A percentile compares a stretch with the other conserved stretches of the same genome.
Conservation (phyloP, 1,140 invertebrate genomes). For the Formica selysi region DNA sequence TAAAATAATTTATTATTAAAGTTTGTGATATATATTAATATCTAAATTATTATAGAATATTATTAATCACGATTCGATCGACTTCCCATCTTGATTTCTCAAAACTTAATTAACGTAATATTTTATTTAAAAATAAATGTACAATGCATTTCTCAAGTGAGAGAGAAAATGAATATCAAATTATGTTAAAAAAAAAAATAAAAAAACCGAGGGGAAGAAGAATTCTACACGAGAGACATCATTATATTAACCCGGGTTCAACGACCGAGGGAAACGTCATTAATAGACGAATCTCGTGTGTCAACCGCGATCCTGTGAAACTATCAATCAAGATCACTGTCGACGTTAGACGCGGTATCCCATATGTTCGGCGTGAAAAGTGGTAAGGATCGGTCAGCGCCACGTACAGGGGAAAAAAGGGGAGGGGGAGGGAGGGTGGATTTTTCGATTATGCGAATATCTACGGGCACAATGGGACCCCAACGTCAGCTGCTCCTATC, state of each 20-base stretch:
- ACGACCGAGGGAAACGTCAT: neutral
- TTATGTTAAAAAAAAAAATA: neutral
- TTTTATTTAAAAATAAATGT: neutral
- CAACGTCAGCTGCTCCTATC: conserved; percentile 84
- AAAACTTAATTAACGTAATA: neutral
- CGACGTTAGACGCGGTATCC: conserved; percentile 61
- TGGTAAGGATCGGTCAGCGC: conserved; percentile 49
- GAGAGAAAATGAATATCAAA: neutral
- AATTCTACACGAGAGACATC: neutral
- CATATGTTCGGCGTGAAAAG: conserved; percentile 70
- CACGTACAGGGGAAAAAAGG: neutral
- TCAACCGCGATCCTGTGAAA: neutral
- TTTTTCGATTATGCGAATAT: conserved; percentile 84
- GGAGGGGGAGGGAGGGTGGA: conserved; percentile 53
- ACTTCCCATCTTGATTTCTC: neutral
- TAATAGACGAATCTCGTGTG: neutral
- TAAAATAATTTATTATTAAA: neutral
- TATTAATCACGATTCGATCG: neutral
- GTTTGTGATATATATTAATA: neutral
- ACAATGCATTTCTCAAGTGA: neutral
- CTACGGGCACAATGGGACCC: conserved; percentile 81
- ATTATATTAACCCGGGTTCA: neutral
- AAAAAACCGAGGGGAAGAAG: neutral
- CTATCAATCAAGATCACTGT: conserved; percentile 67
- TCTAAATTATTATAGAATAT: neutral